These are phyloP conservation scores for Cyclophora albipunctata DNA, from an alignment of 2,888 invertebrate genomes.

Conservation along the genomic window DNA sequence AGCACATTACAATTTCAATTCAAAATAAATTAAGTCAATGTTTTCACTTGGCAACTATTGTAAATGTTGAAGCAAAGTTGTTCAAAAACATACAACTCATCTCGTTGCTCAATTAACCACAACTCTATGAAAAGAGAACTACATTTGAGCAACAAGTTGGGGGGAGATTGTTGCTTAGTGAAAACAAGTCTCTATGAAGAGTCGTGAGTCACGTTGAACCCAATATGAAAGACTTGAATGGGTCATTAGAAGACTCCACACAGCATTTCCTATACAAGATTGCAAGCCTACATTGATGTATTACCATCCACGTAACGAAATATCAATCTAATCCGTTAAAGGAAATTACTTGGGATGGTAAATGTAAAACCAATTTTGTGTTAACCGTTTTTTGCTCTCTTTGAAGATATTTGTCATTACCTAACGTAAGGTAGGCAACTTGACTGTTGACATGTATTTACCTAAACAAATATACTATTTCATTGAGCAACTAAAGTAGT, in stretches of 20 bases:
- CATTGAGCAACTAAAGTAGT: too few species aligned
- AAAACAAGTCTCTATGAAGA: conserved; percentile 3
- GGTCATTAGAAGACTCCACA: conserved; percentile 47
- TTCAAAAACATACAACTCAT: too few species aligned
- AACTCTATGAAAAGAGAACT: conserved; percentile 5
- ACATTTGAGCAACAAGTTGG: conserved; percentile 23
- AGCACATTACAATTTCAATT: too few species aligned
- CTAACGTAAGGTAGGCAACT: too few species aligned
- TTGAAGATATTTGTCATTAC: too few species aligned
- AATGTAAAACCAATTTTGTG: conserved; percentile 21
- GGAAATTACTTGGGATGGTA: conserved; percentile 15
- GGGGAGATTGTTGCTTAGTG: conserved; percentile 1
- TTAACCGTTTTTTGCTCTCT: background rate
- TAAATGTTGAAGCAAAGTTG: too few species aligned
- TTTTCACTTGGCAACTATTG: too few species aligned
- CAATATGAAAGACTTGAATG: conserved; percentile 51
- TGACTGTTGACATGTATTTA: too few species aligned
- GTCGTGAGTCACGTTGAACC: conserved; percentile 43
- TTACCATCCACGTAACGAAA: conserved; percentile 29
- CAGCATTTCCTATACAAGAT: conserved; percentile 35
- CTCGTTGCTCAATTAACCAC: too few species aligned
- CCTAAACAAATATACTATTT: too few species aligned
- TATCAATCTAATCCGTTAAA: conserved; percentile 23
- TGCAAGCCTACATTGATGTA: conserved; percentile 42
- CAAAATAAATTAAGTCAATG: too few species aligned